phyloP scores from a whole-genome alignment of 2,888 invertebrate genomes.

The Suillia variegata region DNA sequence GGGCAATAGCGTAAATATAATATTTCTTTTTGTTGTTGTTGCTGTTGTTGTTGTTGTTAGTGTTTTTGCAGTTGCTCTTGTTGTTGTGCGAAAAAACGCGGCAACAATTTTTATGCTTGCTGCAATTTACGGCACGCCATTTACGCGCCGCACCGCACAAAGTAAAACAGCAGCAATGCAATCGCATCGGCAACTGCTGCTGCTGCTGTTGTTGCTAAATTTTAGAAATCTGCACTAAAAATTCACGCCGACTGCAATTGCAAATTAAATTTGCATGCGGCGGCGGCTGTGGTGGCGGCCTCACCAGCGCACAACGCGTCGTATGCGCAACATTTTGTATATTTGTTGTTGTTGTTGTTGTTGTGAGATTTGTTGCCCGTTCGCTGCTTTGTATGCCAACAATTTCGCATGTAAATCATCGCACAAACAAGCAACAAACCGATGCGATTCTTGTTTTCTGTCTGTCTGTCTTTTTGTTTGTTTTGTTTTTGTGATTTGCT shows the following conservation, averaged over 20 bases:
- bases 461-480: too few species aligned
- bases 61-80: too few species aligned
- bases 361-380: neutral
- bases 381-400: neutral
- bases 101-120: constrained; percentile 20
- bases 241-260: constrained; percentile 32
- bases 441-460: neutral
- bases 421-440: neutral
- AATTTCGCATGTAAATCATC: constrained; percentile 6
- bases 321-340: neutral
- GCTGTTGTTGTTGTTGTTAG: constrained; percentile 24
- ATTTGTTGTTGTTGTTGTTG: neutral
- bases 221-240: constrained; percentile 21
- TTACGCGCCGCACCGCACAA: neutral
- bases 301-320: neutral
- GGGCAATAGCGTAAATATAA: neutral
- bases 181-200: too few species aligned
- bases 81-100: too few species aligned
- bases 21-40: constrained; percentile 29
- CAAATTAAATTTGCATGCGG: constrained; percentile 51
- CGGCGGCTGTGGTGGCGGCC: neutral
- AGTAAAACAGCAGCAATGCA: neutral
- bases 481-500: too few species aligned
- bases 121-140: constrained; percentile 29
- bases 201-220: too few species aligned